Evolutionary conservation across 1,140 invertebrate species (phyloP).

Genomic region (Brachionus koreanus): DNA sequence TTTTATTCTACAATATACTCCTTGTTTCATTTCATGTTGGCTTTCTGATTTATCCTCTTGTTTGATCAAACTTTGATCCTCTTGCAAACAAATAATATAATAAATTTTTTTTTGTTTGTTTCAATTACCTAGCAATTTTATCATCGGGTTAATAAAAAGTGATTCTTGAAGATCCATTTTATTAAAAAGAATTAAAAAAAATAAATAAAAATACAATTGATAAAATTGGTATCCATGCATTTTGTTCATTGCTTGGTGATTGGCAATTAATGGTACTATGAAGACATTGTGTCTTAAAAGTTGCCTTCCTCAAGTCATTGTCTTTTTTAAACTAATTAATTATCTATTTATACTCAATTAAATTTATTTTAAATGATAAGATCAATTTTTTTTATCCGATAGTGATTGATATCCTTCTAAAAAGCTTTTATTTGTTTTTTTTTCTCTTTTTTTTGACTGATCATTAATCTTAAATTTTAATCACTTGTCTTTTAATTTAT

Average conservation of each 20-base stretch:
- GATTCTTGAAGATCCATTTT: background rate
- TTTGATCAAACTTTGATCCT: background rate
- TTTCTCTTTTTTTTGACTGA: background rate
- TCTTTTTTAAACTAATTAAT: constrained; percentile 1
- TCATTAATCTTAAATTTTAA: constrained; percentile 6
- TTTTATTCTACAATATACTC: background rate
- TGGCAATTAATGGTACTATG: background rate
- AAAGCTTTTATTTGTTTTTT: background rate
- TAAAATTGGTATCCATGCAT: background rate
- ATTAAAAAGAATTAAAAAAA: background rate
- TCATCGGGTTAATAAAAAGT: background rate
- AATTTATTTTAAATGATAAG: background rate
- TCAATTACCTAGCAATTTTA: background rate
- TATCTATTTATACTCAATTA: constrained; percentile 5
- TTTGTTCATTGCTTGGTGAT: background rate
- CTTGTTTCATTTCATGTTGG: background rate
- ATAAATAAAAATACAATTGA: background rate
- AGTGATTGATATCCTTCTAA: background rate
- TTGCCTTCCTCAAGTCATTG: background rate
- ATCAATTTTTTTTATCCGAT: constrained; percentile 3
- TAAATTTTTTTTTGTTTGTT: background rate
- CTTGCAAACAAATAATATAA: background rate
- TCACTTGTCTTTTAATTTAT: background rate
- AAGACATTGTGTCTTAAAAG: background rate
- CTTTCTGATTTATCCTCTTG: background rate